Evolutionary conservation across 2,888 invertebrate species (phyloP), one percentile per base, ranked within the genome.

Genomic region (Parnassius apollo): DNA sequence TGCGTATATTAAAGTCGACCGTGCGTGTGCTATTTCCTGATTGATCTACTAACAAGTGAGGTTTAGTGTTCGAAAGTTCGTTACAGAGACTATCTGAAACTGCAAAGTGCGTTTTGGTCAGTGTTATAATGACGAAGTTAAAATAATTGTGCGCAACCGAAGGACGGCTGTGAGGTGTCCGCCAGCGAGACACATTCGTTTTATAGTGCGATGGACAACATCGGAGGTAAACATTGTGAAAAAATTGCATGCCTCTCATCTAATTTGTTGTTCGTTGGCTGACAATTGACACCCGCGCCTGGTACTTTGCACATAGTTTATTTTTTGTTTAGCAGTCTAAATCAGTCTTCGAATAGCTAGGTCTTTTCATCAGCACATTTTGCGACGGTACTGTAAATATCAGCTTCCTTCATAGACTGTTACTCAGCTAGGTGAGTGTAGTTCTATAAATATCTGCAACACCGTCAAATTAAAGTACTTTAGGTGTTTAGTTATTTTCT

Each of bases 221-320:
- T 80, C 83, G 90, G 89, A 90, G 91, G 91, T 91, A 91, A 89
- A 81, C 80, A 77, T 77, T 75, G 81, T 78, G 78, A 75, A 81
- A 78, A 80, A 77, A 76, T 74, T 88, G 89, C 86, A 90, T 89
- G 89, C 75, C 72, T 74, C 75, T 73, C 75, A 68, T 69, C 68
- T 61, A 71, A 35, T 69, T 69, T 69, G 70, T 75, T 65, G 67
- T 68, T 72, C 70, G 75, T 75, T 75, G 68, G 61, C n/a, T 49
- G 49, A 13, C 72, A 74, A 68, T 71, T 76, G 77, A 77, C 84
- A 83, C 82, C 67, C 75, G 75, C 78, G 79, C 80, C 77, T 82
- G 73, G 77, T 79, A 78, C 81, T 73, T 78, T 83, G 88, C 88
- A 88, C 85, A 76, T 77, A 73, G 68, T 73, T 74, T 68, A 65